Base-by-base conservation (phyloP, 2,113 vertebrate species). In the Marmota flaviventris region DNA sequence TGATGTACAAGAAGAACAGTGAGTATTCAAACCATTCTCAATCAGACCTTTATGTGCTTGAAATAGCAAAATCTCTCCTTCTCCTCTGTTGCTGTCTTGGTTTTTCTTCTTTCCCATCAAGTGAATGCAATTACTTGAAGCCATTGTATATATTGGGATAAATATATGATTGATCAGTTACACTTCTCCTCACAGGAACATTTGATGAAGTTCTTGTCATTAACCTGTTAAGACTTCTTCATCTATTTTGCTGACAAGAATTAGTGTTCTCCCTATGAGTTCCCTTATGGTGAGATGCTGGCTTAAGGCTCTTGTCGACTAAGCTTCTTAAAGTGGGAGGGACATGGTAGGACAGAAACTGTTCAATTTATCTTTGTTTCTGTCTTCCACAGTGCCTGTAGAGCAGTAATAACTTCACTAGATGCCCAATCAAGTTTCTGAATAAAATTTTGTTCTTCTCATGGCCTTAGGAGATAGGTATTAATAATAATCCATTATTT, bases 1-100 rank as follows among this genome's bases (percentile, higher is more conserved):
- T 99, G 95, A 99, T 99, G 99, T 99, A 99, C 99, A 99, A 99
- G 98, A 99, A 99, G 96, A 99, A 99, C 98, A 98, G 99, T 99
- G 98, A 99, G 99, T 99, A 97, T 88, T 72, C 22, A 37, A 39
- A 39, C 48, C 27, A 10, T 72, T 95, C 70, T 53, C 69, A 93
- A 29, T n/a, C 51, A 13, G 34, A 69, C 22, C 12, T 89, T 45
- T 45, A 16, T 27, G 39, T 72, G 37, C 14, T 17, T 45, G 63
- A 27, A 20, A 56, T 53, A 11, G 75, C 42, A 18, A 42, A 39
- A 48, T 61, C 48, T 7, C 14, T 73, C 18, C 20, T 34, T 42
- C 77, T 24, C 51, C n/a, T 84, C n/a, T 70, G 3, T 29, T 67
- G 1, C 39, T 73, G 22, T 58, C n/a, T 70, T 20, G 7, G 20